These are phyloP conservation scores for Phenacoccus solenopsis DNA, from an alignment of 1,140 invertebrate species.

Conservation along the genomic window DNA sequence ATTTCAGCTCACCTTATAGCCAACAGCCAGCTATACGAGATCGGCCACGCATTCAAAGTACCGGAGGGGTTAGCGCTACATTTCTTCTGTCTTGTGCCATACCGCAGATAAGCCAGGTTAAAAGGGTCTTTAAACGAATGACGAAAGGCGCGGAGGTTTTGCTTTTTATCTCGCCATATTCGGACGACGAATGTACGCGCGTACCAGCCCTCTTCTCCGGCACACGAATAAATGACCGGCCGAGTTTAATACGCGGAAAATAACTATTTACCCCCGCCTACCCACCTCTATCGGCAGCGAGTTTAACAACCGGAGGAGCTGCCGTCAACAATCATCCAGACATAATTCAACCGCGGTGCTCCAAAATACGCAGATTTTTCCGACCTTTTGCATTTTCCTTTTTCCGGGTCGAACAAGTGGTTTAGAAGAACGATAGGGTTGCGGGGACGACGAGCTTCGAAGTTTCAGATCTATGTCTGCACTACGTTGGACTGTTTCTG, in stretches of 20 bases:
- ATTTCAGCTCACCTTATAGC: background rate
- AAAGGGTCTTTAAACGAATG: conserved; percentile 11
- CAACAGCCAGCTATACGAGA: background rate
- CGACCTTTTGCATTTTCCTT: too few relatives aligned
- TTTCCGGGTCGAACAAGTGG: too few relatives aligned
- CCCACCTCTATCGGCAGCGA: background rate
- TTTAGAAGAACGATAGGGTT: too few relatives aligned
- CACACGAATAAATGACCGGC: background rate
- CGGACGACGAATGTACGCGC: background rate
- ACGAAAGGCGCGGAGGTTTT: background rate
- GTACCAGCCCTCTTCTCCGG: too few relatives aligned
- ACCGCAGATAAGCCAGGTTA: background rate
- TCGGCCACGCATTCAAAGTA: background rate
- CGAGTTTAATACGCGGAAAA: conserved; percentile 15
- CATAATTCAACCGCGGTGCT: too few relatives aligned
- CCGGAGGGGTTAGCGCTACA: background rate
- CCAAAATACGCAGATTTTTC: too few relatives aligned
- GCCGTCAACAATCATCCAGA: too few relatives aligned
- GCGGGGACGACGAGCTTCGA: too few relatives aligned
- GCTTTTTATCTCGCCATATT: background rate
- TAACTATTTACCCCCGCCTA: background rate
- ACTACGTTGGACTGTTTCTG: too few relatives aligned
- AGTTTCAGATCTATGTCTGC: too few relatives aligned
- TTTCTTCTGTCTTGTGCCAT: background rate
- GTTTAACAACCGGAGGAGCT: too few relatives aligned